Evolutionary conservation across 2,113 vertebrate species (phyloP), one percentile per base, ranked within the genome.

Genomic region (Hyaena hyaena): DNA sequence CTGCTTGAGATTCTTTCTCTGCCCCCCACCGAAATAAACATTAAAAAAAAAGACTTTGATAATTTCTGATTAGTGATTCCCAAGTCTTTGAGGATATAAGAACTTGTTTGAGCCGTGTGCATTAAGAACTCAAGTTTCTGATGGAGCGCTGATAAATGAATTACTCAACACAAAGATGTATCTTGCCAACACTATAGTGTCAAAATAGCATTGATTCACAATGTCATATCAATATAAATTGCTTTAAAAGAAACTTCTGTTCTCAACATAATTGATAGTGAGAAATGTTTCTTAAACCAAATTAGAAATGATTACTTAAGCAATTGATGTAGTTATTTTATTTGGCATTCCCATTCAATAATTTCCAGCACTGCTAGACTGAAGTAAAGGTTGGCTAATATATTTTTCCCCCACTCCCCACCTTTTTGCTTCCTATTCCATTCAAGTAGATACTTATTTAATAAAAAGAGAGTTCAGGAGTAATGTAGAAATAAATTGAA

Each of bases 401-500:
- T 53, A 87, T 80, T 48, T 73, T 55, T 65, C 50, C 23, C 2
- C 5, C 1, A 6, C 12, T 3, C 2, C 2, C 43, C 35, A 68
- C 15, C 5, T 88, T 95, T 96, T 88, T 88, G 21, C 33, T 97
- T 80, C 14, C 43, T 53, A 10, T 39, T 92, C 17, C 71, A 23
- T 55, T 69, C 2, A 80, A 80, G 26, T 43, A 74, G 11, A 39
- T 85, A 82, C 85, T 94, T 94, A 93, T 68, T 95, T 94, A 86
- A 83, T 84, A 33, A 83, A 87, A 94, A 63, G 24, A 94, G 28
- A 73, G 24, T 73, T 90, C 53, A 55, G 28, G 5, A 77, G 21
- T 89, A 91, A 79, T 89, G 7, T 53, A 76, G 53, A 95, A 87
- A 84, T 96, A 93, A 95, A 87, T 96, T 23, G 26, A 58, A 97